Base-by-base conservation (phyloP, 2,113 vertebrate species). In the Actinemys pallida region DNA sequence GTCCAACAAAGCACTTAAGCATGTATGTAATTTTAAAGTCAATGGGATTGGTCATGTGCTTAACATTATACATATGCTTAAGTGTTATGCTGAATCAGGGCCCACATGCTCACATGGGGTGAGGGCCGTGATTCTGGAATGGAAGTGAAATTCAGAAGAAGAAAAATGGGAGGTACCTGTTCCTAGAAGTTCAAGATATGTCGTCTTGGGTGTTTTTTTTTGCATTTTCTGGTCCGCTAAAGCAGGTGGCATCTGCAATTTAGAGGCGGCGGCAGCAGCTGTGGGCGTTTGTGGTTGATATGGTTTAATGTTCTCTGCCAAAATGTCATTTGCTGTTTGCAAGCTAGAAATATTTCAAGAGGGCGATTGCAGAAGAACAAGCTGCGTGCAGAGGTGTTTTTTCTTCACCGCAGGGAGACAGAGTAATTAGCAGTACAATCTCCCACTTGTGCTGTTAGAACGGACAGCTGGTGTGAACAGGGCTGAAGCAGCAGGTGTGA, bases 31-130 rank as follows among this genome's bases (percentile, higher is more conserved):
- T 56, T 39, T n/a, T 24, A 39, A 42, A 20, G 19, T 78, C 75
- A 78, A 10, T 9, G 20, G 75, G 75, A 22, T 47, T 78, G 9
- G 47, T 79, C 16, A 4, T 29, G 11, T 79, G 24, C 25, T 49
- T 49, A 47, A 49, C 45, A 24, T 27, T 47, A 27, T 11, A 22
- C 49, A 81, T 22, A 47, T 22, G 24, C 39, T 50, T 10, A 49
- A 27, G 7, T 35, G 16, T 29, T 31, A 5, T 50, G 78, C 16
- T 17, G 78, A 13, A 29, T 11, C 78, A 50, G 29, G 81, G 52
- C 31, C 14, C 8, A 10, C 17, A 8, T 3, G 2, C 8, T 0
- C 2, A 2, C 3, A 3, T 45, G 2, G 57, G n/a, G 8, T 0
- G 2, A 76, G 31, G 87, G 49, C 75, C 57, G 45, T 35, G 53